phyloP scores from a whole-genome alignment of 2,113 vertebrate species.

The human (Homo sapiens) region DNA sequence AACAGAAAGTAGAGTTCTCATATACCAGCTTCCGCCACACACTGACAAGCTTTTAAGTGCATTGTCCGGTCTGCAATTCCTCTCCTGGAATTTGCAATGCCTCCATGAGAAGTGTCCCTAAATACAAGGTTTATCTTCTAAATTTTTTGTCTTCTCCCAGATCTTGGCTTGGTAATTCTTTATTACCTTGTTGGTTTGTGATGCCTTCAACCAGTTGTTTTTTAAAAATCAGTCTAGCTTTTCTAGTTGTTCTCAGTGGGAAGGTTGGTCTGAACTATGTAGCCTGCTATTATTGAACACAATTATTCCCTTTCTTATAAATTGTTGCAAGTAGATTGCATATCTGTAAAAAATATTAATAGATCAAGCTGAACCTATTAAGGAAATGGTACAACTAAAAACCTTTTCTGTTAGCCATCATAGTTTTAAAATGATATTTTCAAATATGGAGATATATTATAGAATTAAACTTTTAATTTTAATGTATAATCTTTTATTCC shows the following conservation, averaged over 20 bases:
- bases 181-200: conserved; percentile 26
- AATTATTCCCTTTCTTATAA: conserved; percentile 18
- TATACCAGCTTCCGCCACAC: neutral
- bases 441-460: neutral
- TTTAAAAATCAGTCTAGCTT: conserved; percentile 20
- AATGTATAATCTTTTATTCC: conserved; percentile 59
- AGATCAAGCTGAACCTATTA: neutral
- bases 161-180: conserved; percentile 38
- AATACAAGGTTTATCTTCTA: neutral
- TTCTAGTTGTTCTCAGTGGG: conserved; percentile 36
- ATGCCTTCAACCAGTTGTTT: neutral
- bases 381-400: conserved; percentile 28
- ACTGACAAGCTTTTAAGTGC: neutral
- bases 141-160: neutral
- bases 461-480: conserved; percentile 39
- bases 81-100: neutral
- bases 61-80: neutral
- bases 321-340: neutral
- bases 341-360: neutral
- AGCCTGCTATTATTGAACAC: neutral
- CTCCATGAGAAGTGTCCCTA: neutral
- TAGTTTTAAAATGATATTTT: conserved; percentile 38
- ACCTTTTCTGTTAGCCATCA: neutral
- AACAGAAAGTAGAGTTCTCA: neutral
- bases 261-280: neutral